Evolutionary conservation across 2,888 invertebrate species (phyloP), one percentile per base, ranked within the genome.

Genomic region (Aplocera efformata): DNA sequence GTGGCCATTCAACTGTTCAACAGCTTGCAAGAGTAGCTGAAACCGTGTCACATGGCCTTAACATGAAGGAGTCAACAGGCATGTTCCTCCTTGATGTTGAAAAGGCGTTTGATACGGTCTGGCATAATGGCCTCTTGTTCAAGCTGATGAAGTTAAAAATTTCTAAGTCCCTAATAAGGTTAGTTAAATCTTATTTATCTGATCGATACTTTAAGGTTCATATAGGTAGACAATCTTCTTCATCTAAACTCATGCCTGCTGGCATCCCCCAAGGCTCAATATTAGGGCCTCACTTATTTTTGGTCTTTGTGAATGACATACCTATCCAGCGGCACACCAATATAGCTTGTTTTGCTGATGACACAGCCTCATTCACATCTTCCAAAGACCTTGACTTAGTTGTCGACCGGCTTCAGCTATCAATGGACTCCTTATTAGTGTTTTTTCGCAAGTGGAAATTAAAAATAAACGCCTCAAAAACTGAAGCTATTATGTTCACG

Each of bases 401-500:
- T 1, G 21, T 27, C 4, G 3, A 3, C n/a, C 20, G 21, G 0
- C n/a, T 34, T 1, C 34, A 34, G 27, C 6, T 27, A 1, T 24
- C 34, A 1, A 1, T 21, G 6, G 21, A 27, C 10, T 1, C 7
- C 1, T n/a, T 34, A 0, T 7, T 7, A 13, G 3, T 4, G 6
- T 21, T 22, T 13, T 34, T 38, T 10, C 21, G 7, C 3, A 21
- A 17, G 7, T 38, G 38, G 38, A 38, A 31, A 17, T 8, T 38
- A 3, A 31, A 38, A 31, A 26, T 38, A 1, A 38, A 38, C 8
- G 28, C 28, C 3, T 23, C 28, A 1, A 39, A 39, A 24, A 39
- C 32, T 7, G 30, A 38, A 10, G 43, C 43, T 1, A 38, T 43
- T 10, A 0, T 43, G 3, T 43, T 33, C n/a, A 33, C 43, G 1